Base-by-base conservation (phyloP, 2,888 invertebrate species). In the Latrodectus hesperus region DNA sequence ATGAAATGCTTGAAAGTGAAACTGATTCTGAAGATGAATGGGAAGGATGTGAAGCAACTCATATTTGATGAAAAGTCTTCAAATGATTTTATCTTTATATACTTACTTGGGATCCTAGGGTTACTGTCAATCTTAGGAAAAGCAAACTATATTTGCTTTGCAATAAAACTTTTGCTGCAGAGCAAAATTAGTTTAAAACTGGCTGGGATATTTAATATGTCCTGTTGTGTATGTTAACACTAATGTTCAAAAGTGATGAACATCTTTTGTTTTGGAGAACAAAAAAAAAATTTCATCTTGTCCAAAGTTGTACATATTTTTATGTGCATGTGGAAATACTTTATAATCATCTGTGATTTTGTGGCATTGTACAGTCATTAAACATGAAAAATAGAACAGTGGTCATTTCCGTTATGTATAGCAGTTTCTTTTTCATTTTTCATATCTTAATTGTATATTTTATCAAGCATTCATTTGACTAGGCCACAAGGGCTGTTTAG, bases 1-100 rank as follows among this genome's bases (percentile, higher is more conserved):
- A 89, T 74, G 89, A 89, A 65, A 86, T 87, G 83, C 68, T 88
- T 9, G 89, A 89, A 17, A 81, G 71, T 65, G 86, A 89, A 38
- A 84, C 80, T 11, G 88, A 89, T 17, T 77, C 81, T 0, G 81
- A 89, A 16, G 89, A 82, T 26, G 89, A 89, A 10, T 89, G 89
- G 88, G 84, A 81, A 74, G 78, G 81, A 51, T 87, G 87, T 82
- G 86, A 89, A 68, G 89, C 86, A 4, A 83, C 86, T 14, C 83
- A 86, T 76, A 83, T 89, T 76, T 89, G 86, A 86, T 85, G 68
- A n/a, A 51, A 67, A 71, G 51, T 16, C 38, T 68, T 9, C 67
- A 38, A 68, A 64, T 53, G 65, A 65, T 87, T 84, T 87, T 87
- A 82, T 77, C 72, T 77, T 77, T 70, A 73, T 55, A 38, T 55